These are phyloP conservation scores for Grus americana DNA, from an alignment of 2,113 vertebrate species.

Conservation along the genomic window DNA sequence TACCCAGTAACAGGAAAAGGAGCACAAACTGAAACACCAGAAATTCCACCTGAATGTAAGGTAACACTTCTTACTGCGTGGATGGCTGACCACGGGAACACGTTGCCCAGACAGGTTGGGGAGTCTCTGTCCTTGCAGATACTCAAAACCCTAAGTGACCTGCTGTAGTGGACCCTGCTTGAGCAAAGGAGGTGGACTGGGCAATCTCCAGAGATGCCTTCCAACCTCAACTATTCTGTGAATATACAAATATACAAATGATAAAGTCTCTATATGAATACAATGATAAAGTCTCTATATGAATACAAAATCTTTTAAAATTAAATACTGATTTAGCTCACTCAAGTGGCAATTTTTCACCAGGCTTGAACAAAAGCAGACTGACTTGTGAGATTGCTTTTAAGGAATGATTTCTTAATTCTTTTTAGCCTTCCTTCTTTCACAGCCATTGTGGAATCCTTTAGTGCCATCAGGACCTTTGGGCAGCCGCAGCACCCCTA, in stretches of 20 bases:
- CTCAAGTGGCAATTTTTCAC: slow-evolving; percentile 18
- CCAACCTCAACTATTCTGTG: background rate
- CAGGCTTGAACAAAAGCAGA: background rate
- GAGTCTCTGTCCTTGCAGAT: background rate
- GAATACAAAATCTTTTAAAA: slow-evolving; percentile 58
- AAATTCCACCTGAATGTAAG: background rate
- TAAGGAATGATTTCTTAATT: background rate
- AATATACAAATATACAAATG: slow-evolving; percentile 31
- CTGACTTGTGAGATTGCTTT: background rate
- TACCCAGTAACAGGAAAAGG: background rate
- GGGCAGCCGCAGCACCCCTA: slow-evolving; percentile 88
- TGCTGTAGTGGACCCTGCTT: background rate
- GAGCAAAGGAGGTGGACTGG: background rate
- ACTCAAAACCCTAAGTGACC: background rate
- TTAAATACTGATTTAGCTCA: slow-evolving; percentile 67
- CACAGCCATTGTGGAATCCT: slow-evolving; percentile 84
- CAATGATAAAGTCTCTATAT: background rate
- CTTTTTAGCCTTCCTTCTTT: slow-evolving; percentile 72
- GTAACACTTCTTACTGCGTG: background rate
- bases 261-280: slow-evolving; percentile 38
- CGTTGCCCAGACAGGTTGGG: background rate
- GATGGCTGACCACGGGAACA: background rate
- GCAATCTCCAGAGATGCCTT: background rate
- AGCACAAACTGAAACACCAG: background rate
- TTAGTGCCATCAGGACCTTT: slow-evolving; percentile 91